Base-by-base conservation (phyloP, 2,797 vertebrate species). In the Phrynocephalus forsythii region DNA sequence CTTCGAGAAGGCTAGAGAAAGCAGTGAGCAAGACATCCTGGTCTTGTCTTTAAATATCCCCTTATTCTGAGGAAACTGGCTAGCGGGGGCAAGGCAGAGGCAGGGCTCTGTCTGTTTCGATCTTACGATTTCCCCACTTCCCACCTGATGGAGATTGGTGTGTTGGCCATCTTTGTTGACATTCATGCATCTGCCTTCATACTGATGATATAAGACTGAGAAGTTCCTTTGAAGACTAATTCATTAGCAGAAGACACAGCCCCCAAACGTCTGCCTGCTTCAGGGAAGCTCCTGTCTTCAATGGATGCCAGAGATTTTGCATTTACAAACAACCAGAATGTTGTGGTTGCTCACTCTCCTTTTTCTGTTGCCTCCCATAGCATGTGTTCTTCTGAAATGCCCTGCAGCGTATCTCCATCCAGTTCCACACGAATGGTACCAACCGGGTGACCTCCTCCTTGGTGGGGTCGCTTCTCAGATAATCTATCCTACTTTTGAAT, bases 351-450 rank as follows among this genome's bases (percentile, higher is more conserved):
- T 60, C 15, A 5, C 2, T 5, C 10, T 18, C 6, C 2, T 60
- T 13, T 13, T 79, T 18, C 5, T 56, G 15, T n/a, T 71, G 7
- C 4, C 18, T 82, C 26, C 13, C 20, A 11, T 33, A 9, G 7
- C 24, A 9, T 30, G 16, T 68, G 18, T 30, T 33, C 16, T 68
- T 15, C 9, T 15, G 10, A 38, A 56, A 6, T 60, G 50, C 15
- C 52, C n/a, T 18, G 2, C 30, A 26, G 15, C 3, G 26, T 16
- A 75, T 6, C 50, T 48, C 22, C 1, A 60, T 1, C 82, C 71
- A 15, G 13, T 84, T 33, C 82, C 82, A 60, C 82, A 84, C 26
- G 52, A 75, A 24, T 75, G 82, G 71, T 84, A 75, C 52, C 82
- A 84, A 20, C 52, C 71, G 3, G 69, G 82, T 26, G 30, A 30